These are phyloP conservation scores for Umimayanthus kanabou DNA, from an alignment of 92 coral and sea anemone genomes.

Conservation along the genomic window DNA sequence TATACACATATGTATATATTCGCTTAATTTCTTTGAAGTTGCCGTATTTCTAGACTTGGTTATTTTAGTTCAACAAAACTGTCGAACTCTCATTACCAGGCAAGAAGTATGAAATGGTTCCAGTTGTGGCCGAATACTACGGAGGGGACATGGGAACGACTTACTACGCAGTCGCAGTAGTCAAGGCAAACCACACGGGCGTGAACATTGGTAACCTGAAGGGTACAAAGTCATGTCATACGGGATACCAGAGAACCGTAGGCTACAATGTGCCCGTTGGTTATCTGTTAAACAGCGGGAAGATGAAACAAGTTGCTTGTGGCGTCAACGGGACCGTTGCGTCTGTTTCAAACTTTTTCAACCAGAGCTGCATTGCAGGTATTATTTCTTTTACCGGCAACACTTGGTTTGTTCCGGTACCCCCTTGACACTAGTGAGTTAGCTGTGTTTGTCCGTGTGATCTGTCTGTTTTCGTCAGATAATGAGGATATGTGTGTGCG, in stretches of 20 bases:
- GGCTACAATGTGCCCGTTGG: slow-evolving; percentile 89
- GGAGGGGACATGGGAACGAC: slow-evolving; percentile 32
- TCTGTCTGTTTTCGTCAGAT: no score
- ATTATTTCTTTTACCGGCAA: background rate
- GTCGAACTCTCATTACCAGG: background rate
- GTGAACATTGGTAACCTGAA: slow-evolving; percentile 39
- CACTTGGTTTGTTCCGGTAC: no score
- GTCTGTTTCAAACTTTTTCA: slow-evolving; percentile 70
- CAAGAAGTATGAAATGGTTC: slow-evolving; percentile 36
- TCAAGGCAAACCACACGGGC: slow-evolving; percentile 45
- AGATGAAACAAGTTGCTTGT: slow-evolving; percentile 34
- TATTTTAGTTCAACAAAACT: no score
- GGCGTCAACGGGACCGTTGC: background rate
- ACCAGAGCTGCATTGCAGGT: slow-evolving; percentile 86
- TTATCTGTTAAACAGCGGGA: slow-evolving; percentile 40
- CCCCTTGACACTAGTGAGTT: no score
- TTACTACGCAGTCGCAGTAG: slow-evolving; percentile 88
- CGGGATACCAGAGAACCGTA: slow-evolving; percentile 72
- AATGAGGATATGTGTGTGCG: no score
- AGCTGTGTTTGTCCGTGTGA: no score
- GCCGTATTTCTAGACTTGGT: no score
- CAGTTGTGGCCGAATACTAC: slow-evolving; percentile 62
- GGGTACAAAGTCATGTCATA: slow-evolving; percentile 80
- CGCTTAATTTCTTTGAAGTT: no score
- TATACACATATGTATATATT: no score